These are phyloP conservation scores for Hydroisotoma schaefferi DNA, from an alignment of 2,888 invertebrate genomes.

Conservation along the genomic window DNA sequence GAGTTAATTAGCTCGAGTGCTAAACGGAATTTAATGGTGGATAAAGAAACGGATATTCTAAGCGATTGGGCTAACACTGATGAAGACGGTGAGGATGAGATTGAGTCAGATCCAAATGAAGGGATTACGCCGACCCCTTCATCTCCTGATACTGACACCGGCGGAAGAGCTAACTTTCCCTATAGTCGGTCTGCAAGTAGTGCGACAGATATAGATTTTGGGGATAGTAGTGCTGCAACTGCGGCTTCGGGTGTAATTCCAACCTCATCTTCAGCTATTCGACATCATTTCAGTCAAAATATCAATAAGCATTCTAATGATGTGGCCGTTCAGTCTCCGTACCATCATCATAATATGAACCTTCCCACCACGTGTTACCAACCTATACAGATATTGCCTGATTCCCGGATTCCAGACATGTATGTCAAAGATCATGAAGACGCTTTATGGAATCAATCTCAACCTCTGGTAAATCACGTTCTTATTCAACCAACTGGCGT, in stretches of 20 bases:
- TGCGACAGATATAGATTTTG: slow-evolving; percentile 39
- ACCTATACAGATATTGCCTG: slow-evolving; percentile 15
- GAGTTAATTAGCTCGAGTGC: slow-evolving; percentile 18
- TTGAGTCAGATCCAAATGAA: slow-evolving; percentile 19
- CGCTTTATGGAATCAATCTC: slow-evolving; percentile 20
- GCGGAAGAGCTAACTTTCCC: slow-evolving; percentile 30
- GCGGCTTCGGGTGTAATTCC: slow-evolving; percentile 23
- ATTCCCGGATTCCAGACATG: slow-evolving; percentile 22
- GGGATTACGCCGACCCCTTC: slow-evolving; percentile 45
- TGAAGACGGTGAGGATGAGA: slow-evolving; percentile 38
- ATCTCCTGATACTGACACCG: slow-evolving; percentile 37
- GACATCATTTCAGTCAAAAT: slow-evolving; percentile 25
- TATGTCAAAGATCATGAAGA: slow-evolving; percentile 13
- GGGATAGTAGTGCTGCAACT: slow-evolving; percentile 32
- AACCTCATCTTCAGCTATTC: slow-evolving; percentile 23
- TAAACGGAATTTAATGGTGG: slow-evolving; percentile 29
- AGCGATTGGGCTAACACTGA: slow-evolving; percentile 47
- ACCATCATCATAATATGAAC: slow-evolving; percentile 36
- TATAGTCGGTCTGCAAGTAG: slow-evolving; percentile 29
- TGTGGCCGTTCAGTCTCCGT: slow-evolving; percentile 11
- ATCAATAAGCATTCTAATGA: slow-evolving; percentile 23
- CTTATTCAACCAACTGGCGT: slow-evolving; percentile 11
- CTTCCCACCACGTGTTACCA: slow-evolving; percentile 30
- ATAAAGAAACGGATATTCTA: slow-evolving; percentile 46
- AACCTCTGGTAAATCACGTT: slow-evolving; percentile 11